phyloP scores from a whole-genome alignment of 2,797 vertebrate genomes.

The Eidolon dupreanum region DNA sequence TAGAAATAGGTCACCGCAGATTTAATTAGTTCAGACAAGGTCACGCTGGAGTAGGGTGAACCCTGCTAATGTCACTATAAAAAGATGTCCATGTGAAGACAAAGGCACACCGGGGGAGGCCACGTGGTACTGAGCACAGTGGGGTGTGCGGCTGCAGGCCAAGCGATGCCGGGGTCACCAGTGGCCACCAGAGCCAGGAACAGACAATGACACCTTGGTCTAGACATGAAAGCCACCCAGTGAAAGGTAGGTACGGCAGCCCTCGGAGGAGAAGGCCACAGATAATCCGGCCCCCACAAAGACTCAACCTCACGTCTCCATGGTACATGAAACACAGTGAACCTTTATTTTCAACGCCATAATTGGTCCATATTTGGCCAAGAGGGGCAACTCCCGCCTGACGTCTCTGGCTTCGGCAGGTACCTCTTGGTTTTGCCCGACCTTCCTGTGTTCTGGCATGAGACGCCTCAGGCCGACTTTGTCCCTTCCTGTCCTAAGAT shows the following conservation, averaged over 20 bases:
- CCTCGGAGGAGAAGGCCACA: too few relatives aligned
- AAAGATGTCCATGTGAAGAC: not conserved
- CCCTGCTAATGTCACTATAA: not conserved
- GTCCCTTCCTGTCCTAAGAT: not conserved
- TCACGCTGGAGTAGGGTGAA: rapidly evolving
- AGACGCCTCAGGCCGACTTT: too few relatives aligned
- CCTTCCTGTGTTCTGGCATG: not conserved
- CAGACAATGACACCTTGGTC: not conserved
- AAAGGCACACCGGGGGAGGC: rapidly evolving
- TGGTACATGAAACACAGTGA: rapidly evolving
- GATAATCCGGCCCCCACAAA: too few relatives aligned
- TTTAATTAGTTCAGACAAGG: not conserved
- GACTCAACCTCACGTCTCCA: rapidly evolving
- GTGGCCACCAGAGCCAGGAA: not conserved
- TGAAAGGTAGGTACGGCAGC: too few relatives aligned
- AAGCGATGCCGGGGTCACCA: rapidly evolving
- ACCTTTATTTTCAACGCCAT: not conserved
- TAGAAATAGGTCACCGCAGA: not conserved
- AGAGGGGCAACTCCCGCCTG: rapidly evolving
- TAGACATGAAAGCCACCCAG: not conserved
- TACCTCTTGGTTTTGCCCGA: rapidly evolving
- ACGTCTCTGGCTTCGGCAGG: not conserved
- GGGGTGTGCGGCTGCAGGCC: rapidly evolving
- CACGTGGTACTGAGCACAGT: rapidly evolving
- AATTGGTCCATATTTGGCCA: rapidly evolving